These are phyloP conservation scores for Drepana arcuata DNA, from an alignment of 1,140 invertebrate species.

Conservation along the genomic window DNA sequence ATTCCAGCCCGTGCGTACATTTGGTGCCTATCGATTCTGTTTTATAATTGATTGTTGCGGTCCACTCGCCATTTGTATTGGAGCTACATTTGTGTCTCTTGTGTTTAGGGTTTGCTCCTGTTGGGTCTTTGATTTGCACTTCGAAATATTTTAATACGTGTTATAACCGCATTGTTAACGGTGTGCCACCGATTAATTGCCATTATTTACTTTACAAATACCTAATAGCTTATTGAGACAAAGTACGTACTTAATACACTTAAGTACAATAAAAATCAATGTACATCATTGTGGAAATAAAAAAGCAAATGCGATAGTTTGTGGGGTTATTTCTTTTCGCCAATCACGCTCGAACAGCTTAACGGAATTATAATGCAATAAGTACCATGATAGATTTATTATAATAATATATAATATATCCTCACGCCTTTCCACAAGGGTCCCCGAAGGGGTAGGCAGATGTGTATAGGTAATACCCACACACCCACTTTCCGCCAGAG, in stretches of 20 bases:
- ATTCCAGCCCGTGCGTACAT: too few species aligned
- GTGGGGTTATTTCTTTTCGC: too few species aligned
- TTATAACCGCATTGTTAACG: not conserved
- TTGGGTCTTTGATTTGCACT: constrained; percentile 11
- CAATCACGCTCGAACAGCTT: too few species aligned
- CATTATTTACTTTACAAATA: not conserved
- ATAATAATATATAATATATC: too few species aligned
- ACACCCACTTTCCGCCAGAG: too few species aligned
- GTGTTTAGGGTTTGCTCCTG: constrained; percentile 18
- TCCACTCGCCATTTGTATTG: constrained; percentile 56
- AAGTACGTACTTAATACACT: not conserved
- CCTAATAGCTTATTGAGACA: not conserved
- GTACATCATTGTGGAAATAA: not conserved
- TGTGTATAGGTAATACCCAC: too few species aligned
- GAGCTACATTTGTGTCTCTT: constrained; percentile 54
- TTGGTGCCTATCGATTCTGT: constrained; percentile 48
- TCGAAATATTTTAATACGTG: not conserved
- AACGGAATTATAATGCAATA: too few species aligned
- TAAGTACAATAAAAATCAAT: not conserved
- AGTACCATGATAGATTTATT: too few species aligned
- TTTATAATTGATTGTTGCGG: constrained; percentile 61
- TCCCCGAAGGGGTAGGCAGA: too few species aligned
- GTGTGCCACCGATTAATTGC: not conserved
- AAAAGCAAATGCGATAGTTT: too few species aligned
- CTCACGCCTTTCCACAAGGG: too few species aligned